phyloP scores from a whole-genome alignment of 2,113 vertebrate species.

The Sprattus sprattus region DNA sequence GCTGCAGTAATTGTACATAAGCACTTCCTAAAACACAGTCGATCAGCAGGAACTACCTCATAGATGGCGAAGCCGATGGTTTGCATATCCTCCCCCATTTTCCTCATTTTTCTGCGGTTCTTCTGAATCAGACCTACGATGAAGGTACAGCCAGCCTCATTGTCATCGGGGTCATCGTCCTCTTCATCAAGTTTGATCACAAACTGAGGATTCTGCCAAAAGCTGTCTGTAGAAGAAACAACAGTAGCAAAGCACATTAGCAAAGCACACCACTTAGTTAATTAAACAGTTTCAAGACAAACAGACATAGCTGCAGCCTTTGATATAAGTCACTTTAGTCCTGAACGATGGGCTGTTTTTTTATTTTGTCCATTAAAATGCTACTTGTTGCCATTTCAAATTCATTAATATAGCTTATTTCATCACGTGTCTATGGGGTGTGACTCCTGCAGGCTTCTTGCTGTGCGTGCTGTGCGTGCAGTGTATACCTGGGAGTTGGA shows the following conservation, averaged over 20 bases:
- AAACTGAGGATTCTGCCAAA: slow-evolving; percentile 73
- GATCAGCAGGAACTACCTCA: slow-evolving; percentile 48
- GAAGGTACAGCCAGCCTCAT: slow-evolving; percentile 66
- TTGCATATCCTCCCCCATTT: slow-evolving; percentile 45
- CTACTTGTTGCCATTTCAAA: no score
- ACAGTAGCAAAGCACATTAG: neutral
- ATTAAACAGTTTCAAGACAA: no score
- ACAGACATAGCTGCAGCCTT: no score
- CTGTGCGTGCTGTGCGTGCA: no score
- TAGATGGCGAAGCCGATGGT: slow-evolving; percentile 70
- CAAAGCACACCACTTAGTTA: neutral
- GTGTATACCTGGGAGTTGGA: no score
- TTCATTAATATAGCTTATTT: no score
- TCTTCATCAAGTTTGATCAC: slow-evolving; percentile 66
- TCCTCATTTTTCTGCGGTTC: slow-evolving; percentile 53
- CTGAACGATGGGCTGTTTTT: no score
- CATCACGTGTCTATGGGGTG: no score
- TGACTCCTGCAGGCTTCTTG: no score
- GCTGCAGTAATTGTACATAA: neutral
- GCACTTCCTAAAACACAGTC: neutral
- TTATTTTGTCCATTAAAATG: no score
- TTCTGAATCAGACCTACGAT: slow-evolving; percentile 76
- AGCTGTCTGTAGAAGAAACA: slow-evolving; percentile 57
- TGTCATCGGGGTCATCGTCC: slow-evolving; percentile 56
- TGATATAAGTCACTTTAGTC: no score